A percentile compares a stretch with the other conserved stretches of the same genome.
Evolutionary conservation across 2,888 invertebrate genomes (phyloP).

Genomic region (Agonopterix arenella): DNA sequence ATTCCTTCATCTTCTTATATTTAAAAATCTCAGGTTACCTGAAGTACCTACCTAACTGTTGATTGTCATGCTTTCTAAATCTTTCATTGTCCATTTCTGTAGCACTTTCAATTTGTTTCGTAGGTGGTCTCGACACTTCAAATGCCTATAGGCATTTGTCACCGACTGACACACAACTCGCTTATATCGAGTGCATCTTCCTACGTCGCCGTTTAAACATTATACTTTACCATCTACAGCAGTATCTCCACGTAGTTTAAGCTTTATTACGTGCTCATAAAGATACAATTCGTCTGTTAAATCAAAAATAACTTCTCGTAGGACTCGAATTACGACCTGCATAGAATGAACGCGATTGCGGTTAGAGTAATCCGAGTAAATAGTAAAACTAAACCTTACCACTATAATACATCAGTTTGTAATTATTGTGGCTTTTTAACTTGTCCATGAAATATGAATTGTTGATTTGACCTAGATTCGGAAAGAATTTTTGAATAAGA

Average conservation of each 20-base stretch:
- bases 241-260: neutral
- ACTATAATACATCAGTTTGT: slow-evolving; percentile 15
- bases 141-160: slow-evolving; percentile 33
- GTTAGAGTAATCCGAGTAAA: slow-evolving; percentile 47
- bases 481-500: too few relatives aligned
- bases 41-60: too few relatives aligned
- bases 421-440: slow-evolving; percentile 21
- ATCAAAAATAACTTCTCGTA: slow-evolving; percentile 16
- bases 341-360: slow-evolving; percentile 36
- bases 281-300: slow-evolving; percentile 15
- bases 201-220: slow-evolving; percentile 29
- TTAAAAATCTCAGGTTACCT: too few relatives aligned
- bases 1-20: neutral
- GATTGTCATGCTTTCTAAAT: neutral
- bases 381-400: slow-evolving; percentile 42
- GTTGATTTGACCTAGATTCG: neutral
- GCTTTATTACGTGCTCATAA: slow-evolving; percentile 19
- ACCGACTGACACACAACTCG: slow-evolving; percentile 29
- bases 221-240: slow-evolving; percentile 8
- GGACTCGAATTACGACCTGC: slow-evolving; percentile 32
- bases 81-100: slow-evolving; percentile 8
- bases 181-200: slow-evolving; percentile 31
- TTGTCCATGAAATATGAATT: slow-evolving; percentile 13
- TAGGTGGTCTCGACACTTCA: slow-evolving; percentile 30
- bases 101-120: slow-evolving; percentile 11